These are phyloP conservation scores for Orchesellides sinensis DNA, from an alignment of 2,888 invertebrate species.

Conservation along the genomic window DNA sequence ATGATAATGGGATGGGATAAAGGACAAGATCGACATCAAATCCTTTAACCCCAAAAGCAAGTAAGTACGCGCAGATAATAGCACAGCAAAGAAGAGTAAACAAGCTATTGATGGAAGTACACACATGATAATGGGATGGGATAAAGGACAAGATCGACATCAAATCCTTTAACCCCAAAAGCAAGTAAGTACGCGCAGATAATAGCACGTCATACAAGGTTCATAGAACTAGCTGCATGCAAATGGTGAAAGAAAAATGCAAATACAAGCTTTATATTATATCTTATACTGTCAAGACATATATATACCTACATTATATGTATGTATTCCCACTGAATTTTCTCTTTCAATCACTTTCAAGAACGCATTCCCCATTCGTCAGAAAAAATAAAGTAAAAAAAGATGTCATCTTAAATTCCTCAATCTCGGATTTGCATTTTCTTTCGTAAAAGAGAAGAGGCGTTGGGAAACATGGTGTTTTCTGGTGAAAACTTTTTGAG, in stretches of 20 bases:
- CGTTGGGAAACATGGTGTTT: constrained; percentile 56
- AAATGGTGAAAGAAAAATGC: not conserved
- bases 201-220: not conserved
- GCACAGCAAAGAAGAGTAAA: constrained; percentile 3
- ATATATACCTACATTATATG: not conserved
- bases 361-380: constrained; percentile 23
- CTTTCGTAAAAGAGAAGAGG: not conserved
- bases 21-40: constrained; percentile 14
- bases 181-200: not conserved
- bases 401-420: constrained; percentile 62
- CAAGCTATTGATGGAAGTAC: not conserved
- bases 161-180: constrained; percentile 5
- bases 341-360: constrained; percentile 33
- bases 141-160: constrained; percentile 6
- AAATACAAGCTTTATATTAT: too few relatives aligned
- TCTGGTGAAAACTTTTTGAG: constrained; percentile 9
- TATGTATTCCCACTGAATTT: not conserved
- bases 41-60: constrained; percentile 1
- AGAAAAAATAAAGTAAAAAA: constrained; percentile 55
- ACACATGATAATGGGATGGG: not conserved
- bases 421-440: constrained; percentile 65
- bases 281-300: not conserved
- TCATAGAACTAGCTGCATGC: not conserved
- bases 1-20: not conserved
- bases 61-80: not conserved